phyloP scores from a whole-genome alignment of 2,888 invertebrate species.

The Perizoma affinitatum region DNA sequence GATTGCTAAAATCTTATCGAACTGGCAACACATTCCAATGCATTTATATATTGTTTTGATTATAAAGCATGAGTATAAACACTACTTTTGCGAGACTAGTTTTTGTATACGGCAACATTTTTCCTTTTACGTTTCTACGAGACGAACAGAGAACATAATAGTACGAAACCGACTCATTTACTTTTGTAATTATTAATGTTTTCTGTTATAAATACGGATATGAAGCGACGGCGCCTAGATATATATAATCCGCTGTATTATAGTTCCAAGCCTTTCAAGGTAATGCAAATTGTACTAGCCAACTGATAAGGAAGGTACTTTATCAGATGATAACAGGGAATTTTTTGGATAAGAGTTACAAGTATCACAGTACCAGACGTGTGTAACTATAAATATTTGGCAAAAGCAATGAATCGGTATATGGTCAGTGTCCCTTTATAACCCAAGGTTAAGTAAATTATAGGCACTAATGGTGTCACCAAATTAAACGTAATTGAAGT shows the following conservation, averaged over 20 bases:
- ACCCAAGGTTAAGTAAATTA: conserved; percentile 16
- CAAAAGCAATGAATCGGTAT: background rate
- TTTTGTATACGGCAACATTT: no score
- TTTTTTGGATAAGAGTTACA: conserved; percentile 10
- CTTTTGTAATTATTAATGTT: no score
- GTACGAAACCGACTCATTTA: no score
- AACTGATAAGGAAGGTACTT: conserved; percentile 16
- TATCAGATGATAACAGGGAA: conserved; percentile 20
- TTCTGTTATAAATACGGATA: no score
- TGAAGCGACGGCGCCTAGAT: conserved; percentile 5
- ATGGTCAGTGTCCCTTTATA: background rate
- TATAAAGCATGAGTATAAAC: no score
- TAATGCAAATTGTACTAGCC: conserved; percentile 19
- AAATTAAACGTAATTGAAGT: no score
- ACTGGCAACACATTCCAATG: conserved; percentile 1
- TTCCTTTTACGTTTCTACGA: no score
- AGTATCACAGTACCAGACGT: background rate
- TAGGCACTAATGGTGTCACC: background rate
- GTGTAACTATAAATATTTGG: background rate
- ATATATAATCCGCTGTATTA: conserved; percentile 4
- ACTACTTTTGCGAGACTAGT: no score
- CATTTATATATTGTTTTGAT: background rate
- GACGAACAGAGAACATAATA: no score
- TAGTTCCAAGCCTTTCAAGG: conserved; percentile 22
- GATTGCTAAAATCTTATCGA: conserved; percentile 2